These are phyloP conservation scores for Botrylloides violaceus DNA, from an alignment of 23 tunicate species.

Conservation along the genomic window DNA sequence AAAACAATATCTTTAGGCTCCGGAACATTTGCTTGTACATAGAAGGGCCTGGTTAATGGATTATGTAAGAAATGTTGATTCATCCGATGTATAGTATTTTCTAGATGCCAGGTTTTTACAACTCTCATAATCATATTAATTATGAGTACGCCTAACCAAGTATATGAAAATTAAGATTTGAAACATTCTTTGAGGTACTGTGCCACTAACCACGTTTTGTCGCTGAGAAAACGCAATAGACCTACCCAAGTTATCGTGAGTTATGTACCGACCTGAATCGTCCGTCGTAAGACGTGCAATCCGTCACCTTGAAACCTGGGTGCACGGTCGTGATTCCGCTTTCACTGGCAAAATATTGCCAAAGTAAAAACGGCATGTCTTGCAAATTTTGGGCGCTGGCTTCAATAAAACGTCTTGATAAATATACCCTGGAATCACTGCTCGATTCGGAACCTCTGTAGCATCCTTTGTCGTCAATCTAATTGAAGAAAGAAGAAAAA, in stretches of 20 bases:
- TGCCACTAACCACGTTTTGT: too few relatives aligned
- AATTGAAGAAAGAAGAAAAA: neutral
- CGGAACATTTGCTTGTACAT: conserved; percentile 60
- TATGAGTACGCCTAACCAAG: too few relatives aligned
- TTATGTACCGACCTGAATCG: conserved; percentile 49
- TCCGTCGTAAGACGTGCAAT: conserved; percentile 35
- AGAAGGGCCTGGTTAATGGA: conserved; percentile 68
- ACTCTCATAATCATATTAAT: too few relatives aligned
- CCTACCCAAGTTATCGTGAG: too few relatives aligned
- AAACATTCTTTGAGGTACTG: too few relatives aligned
- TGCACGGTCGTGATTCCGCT: conserved; percentile 36
- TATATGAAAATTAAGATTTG: too few relatives aligned
- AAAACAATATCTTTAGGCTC: conserved; percentile 50
- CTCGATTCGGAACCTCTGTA: conserved; percentile 1
- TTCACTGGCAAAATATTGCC: conserved; percentile 70
- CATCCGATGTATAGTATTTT: too few relatives aligned
- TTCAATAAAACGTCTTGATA: conserved; percentile 21
- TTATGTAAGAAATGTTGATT: too few relatives aligned
- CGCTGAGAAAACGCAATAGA: too few relatives aligned
- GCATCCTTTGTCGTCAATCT: conserved; percentile 13
- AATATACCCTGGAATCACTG: neutral
- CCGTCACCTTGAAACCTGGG: conserved; percentile 26
- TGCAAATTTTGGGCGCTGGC: conserved; percentile 33
- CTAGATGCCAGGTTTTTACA: too few relatives aligned
- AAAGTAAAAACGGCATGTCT: conserved; percentile 22